Conservation (phyloP, 2,797 vertebrate species). For the Margarornis squamiger region DNA sequence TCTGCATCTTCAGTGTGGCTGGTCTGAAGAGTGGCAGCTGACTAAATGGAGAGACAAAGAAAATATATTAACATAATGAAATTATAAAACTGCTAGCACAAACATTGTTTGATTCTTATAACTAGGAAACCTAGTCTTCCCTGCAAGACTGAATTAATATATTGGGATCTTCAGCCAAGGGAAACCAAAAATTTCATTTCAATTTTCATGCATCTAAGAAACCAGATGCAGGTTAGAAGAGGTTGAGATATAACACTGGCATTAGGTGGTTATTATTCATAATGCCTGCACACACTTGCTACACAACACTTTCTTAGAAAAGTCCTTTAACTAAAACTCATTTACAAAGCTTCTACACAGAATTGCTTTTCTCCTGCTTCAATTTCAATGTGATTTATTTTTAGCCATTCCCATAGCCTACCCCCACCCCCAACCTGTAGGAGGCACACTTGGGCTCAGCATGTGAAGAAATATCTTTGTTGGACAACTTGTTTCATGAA, state of each 20-base stretch:
- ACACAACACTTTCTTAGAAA: not conserved
- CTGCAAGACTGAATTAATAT: not conserved
- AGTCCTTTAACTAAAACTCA: not conserved
- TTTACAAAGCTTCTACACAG: not conserved
- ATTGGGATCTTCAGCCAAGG: not conserved
- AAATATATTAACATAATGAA: not conserved
- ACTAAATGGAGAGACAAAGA: constrained; percentile 5
- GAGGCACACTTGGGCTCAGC: not conserved
- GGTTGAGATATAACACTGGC: not conserved
- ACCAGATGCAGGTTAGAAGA: not conserved
- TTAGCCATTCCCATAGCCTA: not conserved
- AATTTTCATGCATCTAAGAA: not conserved
- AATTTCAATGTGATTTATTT: not conserved
- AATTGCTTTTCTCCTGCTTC: not conserved
- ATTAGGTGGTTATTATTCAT: not conserved
- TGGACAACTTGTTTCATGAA: not conserved
- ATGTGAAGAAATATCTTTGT: fast-evolving
- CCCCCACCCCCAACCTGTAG: fast-evolving
- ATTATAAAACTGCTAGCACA: not conserved
- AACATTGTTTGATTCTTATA: not conserved
- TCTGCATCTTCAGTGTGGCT: constrained; percentile 48
- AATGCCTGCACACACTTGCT: fast-evolving
- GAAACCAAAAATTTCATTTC: not conserved
- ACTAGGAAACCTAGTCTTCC: not conserved
- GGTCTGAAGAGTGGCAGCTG: constrained; percentile 18